Conservation (phyloP, 2,888 invertebrate species). For the Mythimna impura region DNA sequence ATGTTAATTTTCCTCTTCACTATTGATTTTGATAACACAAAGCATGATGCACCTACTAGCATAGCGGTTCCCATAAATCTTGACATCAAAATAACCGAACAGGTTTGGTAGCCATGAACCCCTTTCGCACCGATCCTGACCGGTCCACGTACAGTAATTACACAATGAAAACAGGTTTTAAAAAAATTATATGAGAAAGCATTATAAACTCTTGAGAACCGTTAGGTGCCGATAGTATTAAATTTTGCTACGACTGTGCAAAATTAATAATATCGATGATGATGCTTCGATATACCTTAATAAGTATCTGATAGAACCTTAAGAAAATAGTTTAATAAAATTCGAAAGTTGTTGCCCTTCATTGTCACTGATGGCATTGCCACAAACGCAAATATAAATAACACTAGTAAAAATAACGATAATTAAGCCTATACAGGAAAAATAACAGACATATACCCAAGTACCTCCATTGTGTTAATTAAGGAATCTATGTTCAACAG, state of each 20-base stretch:
- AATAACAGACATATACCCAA: neutral
- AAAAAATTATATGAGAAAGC: slow-evolving; percentile 75
- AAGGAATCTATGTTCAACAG: slow-evolving; percentile 17
- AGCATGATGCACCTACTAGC: slow-evolving; percentile 7
- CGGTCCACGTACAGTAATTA: slow-evolving; percentile 73
- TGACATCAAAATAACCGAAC: slow-evolving; percentile 47
- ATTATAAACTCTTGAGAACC: slow-evolving; percentile 62
- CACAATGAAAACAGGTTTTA: slow-evolving; percentile 79
- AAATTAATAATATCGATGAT: slow-evolving; percentile 30
- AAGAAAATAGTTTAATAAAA: too few species aligned
- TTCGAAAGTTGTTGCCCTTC: too few species aligned
- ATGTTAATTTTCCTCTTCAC: neutral
- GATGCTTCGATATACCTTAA: neutral
- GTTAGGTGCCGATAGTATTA: slow-evolving; percentile 67
- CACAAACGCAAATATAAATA: neutral
- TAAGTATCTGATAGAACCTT: slow-evolving; percentile 8
- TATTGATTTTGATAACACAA: slow-evolving; percentile 20
- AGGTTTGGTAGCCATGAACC: slow-evolving; percentile 61
- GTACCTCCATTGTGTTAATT: slow-evolving; percentile 18
- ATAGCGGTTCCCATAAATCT: slow-evolving; percentile 37
- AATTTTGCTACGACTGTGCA: slow-evolving; percentile 41
- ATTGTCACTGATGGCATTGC: neutral
- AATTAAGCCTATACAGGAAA: neutral
- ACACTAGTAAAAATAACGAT: neutral
- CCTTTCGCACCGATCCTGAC: slow-evolving; percentile 67